Conservation (phyloP, 1,140 invertebrate genomes). For the Stegodyphus mimosarum region DNA sequence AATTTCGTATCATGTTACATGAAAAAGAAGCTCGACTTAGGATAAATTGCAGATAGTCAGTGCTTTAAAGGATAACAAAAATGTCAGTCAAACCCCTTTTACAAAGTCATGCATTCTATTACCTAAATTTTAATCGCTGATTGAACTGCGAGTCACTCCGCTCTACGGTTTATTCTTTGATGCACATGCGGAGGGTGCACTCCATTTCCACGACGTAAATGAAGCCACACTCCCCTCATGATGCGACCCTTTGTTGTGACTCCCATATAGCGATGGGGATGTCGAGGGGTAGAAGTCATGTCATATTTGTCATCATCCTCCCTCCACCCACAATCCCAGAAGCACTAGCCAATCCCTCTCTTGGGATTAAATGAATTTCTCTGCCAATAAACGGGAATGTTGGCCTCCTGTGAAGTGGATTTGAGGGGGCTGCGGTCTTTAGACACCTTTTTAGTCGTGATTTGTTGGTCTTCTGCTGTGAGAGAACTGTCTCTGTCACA, state of each 20-base stretch:
- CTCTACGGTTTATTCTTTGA: conserved; percentile 8
- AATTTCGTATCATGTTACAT: too few species aligned
- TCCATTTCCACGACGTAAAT: conserved; percentile 30
- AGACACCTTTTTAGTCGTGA: conserved; percentile 1
- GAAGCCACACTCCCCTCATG: background rate
- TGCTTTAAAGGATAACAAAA: too few species aligned
- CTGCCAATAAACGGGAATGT: conserved; percentile 30
- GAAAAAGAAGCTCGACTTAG: too few species aligned
- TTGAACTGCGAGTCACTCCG: too few species aligned
- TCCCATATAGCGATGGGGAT: conserved; percentile 10
- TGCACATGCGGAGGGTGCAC: conserved; percentile 6
- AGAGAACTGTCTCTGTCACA: background rate
- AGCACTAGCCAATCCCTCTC: conserved; percentile 30
- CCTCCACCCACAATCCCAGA: background rate
- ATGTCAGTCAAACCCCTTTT: too few species aligned
- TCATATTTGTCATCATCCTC: conserved; percentile 48
- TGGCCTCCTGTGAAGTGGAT: too few species aligned
- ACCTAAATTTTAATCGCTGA: too few species aligned
- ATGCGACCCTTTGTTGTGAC: conserved; percentile 30
- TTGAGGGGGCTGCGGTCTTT: too few species aligned
- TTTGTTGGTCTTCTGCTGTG: background rate
- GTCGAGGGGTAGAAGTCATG: conserved; percentile 24
- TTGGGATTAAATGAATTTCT: conserved; percentile 47
- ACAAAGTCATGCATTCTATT: too few species aligned
- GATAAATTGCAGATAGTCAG: too few species aligned